Base-by-base conservation (phyloP, 1,140 invertebrate species). In the Bombus difficillimus region DNA sequence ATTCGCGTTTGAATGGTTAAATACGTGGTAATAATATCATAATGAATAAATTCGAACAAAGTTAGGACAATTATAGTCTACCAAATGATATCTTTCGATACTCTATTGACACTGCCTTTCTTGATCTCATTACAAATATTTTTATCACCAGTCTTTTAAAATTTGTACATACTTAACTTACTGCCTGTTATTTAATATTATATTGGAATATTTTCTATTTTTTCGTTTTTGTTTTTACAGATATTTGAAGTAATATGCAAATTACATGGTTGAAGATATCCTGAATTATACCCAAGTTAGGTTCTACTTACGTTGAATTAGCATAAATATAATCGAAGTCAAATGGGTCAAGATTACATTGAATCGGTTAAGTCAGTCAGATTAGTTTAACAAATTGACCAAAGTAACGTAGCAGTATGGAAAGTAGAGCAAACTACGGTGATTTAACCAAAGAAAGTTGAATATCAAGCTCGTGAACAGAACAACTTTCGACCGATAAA, bases 331-430 rank as follows among this genome's bases (percentile, higher is more conserved):
- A 66, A 66, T 66, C 64, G 64, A 66, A 34, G 32, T 66, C 2
- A 34, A 34, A 32, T 18, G 22, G 64, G 15, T 34, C 8, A 34
- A 15, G 64, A 34, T 66, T 8, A 66, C 57, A 28, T 59, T 59
- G 28, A n/a, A 62, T 66, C 59, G 59, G 59, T 62, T 62, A 66
- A 66, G 32, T 66, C n/a, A 66, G n/a, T 66, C 32, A 34, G 64
- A 66, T 66, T 66, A 66, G 64, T 66, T 3, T 66, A 66, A 66
- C 64, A 66, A 66, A 66, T 66, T 66, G 64, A 66, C 13, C 15
- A 18, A 34, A 34, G 64, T 66, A 66, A 66, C 32, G 32, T 32
- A 9, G 2, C 32, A 32, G 15, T 15, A 13, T 15, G 64, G 32
- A 66, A 66, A 66, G 64, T 66, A 34, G 64, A 66, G 64, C 64